phyloP scores from a whole-genome alignment of 2,888 invertebrate species.

The Actias luna region DNA sequence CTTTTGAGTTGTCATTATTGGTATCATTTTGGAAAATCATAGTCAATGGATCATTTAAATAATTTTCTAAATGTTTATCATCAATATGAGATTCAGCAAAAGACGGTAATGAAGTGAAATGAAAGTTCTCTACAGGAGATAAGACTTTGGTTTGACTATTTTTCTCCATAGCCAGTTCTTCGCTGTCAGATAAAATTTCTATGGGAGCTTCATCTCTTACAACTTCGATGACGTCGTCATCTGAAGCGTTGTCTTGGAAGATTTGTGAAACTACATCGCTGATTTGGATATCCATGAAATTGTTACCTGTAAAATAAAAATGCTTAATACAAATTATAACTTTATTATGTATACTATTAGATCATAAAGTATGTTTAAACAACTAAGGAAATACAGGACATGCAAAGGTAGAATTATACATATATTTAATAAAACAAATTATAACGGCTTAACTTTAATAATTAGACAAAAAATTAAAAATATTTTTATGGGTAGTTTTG shows the following conservation, averaged over 20 bases:
- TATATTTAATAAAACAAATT: neutral
- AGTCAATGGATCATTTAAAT: slow-evolving; percentile 42
- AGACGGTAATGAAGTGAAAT: slow-evolving; percentile 39
- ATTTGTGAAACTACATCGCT: slow-evolving; percentile 39
- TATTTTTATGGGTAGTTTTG: neutral
- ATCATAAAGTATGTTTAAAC: neutral
- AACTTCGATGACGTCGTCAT: slow-evolving; percentile 75
- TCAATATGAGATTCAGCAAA: slow-evolving; percentile 30
- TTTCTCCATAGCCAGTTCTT: slow-evolving; percentile 58
- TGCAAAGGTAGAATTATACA: neutral
- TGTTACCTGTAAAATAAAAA: slow-evolving; percentile 15
- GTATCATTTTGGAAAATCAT: slow-evolving; percentile 15
- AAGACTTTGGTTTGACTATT: slow-evolving; percentile 22
- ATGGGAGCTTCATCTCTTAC: slow-evolving; percentile 73
- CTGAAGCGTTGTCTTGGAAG: slow-evolving; percentile 51
- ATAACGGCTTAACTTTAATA: neutral
- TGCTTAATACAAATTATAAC: neutral
- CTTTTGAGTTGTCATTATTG: neutral
- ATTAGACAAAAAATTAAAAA: too few species aligned
- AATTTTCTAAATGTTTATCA: slow-evolving; percentile 30
- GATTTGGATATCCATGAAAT: slow-evolving; percentile 37
- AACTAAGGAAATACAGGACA: neutral
- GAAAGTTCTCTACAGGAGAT: slow-evolving; percentile 26
- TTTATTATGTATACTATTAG: neutral
- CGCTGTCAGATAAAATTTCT: slow-evolving; percentile 70